Conservation (phyloP, 2,113 vertebrate species). For the Apteryx owenii region DNA sequence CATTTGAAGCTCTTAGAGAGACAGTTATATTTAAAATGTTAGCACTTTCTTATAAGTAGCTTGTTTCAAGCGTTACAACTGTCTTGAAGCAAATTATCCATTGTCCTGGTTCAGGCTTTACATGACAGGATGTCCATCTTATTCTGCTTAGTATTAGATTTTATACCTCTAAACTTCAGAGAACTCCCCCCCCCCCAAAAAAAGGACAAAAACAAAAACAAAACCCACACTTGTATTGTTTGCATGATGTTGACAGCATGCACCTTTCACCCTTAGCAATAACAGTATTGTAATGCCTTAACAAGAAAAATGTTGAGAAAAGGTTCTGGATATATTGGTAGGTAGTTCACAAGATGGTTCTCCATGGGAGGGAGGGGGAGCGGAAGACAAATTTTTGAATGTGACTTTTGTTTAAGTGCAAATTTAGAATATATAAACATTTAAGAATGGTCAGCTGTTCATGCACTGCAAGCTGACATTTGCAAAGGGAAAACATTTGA, state of each 20-base stretch:
- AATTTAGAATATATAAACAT: neutral
- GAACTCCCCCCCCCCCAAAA: no score
- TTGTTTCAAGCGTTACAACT: neutral
- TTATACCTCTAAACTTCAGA: neutral
- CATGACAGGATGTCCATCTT: neutral
- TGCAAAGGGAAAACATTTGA: slow-evolving; percentile 26
- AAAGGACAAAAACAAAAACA: no score
- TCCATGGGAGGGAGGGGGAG: neutral
- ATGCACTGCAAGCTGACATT: neutral
- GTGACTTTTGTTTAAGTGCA: slow-evolving; percentile 22
- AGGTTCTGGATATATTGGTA: neutral
- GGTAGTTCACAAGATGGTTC: neutral
- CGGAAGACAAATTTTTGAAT: neutral
- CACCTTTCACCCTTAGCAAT: neutral
- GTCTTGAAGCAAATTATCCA: neutral
- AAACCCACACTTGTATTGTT: neutral
- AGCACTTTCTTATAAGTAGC: neutral
- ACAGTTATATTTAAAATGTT: neutral
- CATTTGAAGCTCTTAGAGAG: neutral
- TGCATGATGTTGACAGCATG: neutral
- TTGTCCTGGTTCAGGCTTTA: neutral
- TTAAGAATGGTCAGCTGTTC: slow-evolving; percentile 3
- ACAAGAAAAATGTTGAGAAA: neutral
- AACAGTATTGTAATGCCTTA: neutral
- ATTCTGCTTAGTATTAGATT: neutral